Evolutionary conservation across 2,888 invertebrate genomes (phyloP), one percentile per base, ranked within the genome.

Genomic region (Gastrophysa polygoni): DNA sequence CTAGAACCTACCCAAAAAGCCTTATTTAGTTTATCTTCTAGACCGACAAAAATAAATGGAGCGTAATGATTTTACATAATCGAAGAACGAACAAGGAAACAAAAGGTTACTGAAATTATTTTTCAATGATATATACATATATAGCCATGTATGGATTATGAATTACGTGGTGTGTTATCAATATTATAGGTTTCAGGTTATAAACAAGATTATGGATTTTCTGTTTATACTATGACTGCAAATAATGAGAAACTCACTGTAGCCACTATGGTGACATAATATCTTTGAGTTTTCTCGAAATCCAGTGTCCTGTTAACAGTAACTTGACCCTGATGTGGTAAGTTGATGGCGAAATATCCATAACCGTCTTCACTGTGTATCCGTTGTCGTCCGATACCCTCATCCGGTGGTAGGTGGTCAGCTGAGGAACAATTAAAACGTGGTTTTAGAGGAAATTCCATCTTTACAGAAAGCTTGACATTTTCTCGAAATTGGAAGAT

Each of bases 311-410:
- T 88, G 77, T 92, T 92, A 60, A 95, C 90, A 17, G 93, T 93
- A 70, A 96, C 91, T 79, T 91, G 90, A 65, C 95, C 95, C 82
- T 93, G 93, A 82, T 95, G 94, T 11, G 95, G 94, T 72, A 91
- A 85, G 67, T 92, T 91, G 81, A 95, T 94, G 66, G 91, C 86
- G 82, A 95, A 95, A 78, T 87, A 90, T 44, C 91, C 90, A 78
- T 87, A 92, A 17, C 94, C 95, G 80, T 95, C 94, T 67, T 88
- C 89, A 49, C 87, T 87, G 61, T 85, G 87, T 71, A 89, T 83
- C 56, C 86, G 77, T 67, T 83, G 81, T 59, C 82, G 80, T 29
- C 84, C 85, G 0, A 85, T 85, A 1, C 87, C 88, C 73, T 86
- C 85, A 68, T 89, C 88, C 16, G 83, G 59, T 20, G 68, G 67